Conservation (phyloP, 92 coral and sea anemone species). For the Zoanthus sansibaricus region DNA sequence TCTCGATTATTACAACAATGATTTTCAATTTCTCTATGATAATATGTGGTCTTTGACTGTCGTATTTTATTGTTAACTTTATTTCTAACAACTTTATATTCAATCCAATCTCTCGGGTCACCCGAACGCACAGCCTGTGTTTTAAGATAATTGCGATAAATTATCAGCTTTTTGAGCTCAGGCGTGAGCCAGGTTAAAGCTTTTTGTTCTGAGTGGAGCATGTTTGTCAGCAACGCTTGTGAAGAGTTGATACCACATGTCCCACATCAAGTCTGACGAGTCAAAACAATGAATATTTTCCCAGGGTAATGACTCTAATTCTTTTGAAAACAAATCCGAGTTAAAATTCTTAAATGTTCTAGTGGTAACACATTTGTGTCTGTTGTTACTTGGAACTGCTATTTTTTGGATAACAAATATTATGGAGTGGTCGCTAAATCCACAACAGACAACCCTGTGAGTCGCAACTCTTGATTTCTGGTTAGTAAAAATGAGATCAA, state of each 20-base stretch:
- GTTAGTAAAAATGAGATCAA: constrained; percentile 59
- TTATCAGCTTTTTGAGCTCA: too few species aligned
- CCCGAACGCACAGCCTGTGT: too few species aligned
- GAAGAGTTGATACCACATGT: constrained; percentile 46
- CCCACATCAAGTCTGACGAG: constrained; percentile 37
- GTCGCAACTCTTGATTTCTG: constrained; percentile 29
- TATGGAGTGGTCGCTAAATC: not conserved
- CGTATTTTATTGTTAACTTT: too few species aligned
- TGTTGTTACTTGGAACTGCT: not conserved
- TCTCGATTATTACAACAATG: too few species aligned
- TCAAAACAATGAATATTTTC: constrained; percentile 29
- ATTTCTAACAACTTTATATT: too few species aligned
- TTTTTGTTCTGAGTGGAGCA: too few species aligned
- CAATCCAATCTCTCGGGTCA: too few species aligned
- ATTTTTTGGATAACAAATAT: too few species aligned
- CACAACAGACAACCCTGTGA: not conserved
- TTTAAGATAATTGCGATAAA: too few species aligned
- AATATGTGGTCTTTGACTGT: too few species aligned
- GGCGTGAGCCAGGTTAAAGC: too few species aligned
- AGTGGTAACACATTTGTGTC: not conserved
- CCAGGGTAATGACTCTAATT: constrained; percentile 44
- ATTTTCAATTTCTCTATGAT: too few species aligned
- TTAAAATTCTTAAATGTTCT: not conserved
- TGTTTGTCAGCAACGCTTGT: not conserved
- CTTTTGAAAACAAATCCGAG: not conserved